phyloP scores from a whole-genome alignment of 2,113 vertebrate genomes.

The Thalassarche chlororhynchos region DNA sequence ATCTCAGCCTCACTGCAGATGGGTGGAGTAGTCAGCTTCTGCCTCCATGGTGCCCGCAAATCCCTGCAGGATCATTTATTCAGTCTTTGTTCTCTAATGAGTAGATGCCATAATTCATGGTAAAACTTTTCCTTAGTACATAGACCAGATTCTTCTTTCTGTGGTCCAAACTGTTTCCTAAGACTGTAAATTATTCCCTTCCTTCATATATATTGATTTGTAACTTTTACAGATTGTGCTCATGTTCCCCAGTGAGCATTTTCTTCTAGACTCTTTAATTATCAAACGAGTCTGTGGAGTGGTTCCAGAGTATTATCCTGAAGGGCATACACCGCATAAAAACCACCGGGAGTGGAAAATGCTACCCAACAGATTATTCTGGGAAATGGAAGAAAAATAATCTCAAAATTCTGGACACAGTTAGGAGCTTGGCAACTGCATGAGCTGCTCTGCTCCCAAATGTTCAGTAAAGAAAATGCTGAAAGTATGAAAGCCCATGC shows the following conservation, averaged over 20 bases:
- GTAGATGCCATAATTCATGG: background rate
- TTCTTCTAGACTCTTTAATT: background rate
- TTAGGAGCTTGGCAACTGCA: slow-evolving; percentile 18
- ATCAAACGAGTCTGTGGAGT: background rate
- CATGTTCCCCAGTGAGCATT: background rate
- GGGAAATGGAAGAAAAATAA: slow-evolving; percentile 16
- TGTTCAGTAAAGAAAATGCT: background rate
- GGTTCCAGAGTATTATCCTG: background rate
- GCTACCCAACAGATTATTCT: background rate
- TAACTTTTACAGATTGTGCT: background rate
- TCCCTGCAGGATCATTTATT: background rate
- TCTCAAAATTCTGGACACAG: slow-evolving; percentile 26
- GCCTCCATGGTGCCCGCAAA: background rate
- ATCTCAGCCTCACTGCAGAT: background rate
- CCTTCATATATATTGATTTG: background rate
- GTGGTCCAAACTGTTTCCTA: background rate
- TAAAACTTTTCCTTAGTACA: background rate
- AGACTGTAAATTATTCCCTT: background rate
- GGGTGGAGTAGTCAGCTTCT: background rate
- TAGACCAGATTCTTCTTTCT: background rate
- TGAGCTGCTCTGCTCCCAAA: background rate
- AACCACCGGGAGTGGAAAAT: background rate
- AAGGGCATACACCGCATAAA: background rate
- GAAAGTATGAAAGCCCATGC: background rate
- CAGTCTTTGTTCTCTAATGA: background rate